Evolutionary conservation across 37 sponge, comb jelly and placozoan genomes (phyloP), one percentile per base, ranked within the genome.

Genomic region (Geodia barretti): DNA sequence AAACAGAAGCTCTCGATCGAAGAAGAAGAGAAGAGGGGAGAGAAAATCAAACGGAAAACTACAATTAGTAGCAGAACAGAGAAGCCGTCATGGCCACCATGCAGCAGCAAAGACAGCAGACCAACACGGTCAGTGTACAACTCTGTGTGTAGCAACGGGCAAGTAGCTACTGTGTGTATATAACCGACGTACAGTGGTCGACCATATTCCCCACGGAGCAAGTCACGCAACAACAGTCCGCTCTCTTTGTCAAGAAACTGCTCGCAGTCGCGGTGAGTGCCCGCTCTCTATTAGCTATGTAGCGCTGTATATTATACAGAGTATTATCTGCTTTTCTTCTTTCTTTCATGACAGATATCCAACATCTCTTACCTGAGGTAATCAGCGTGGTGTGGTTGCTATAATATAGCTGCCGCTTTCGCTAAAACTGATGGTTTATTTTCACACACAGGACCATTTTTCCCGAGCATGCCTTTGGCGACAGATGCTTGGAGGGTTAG

Each of bases 161-260:
- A n/a, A n/a, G n/a, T n/a, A n/a, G n/a, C n/a, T n/a, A n/a, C n/a
- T n/a, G n/a, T n/a, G n/a, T n/a, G n/a, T n/a, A n/a, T n/a, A n/a
- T n/a, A n/a, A n/a, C n/a, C 54, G 7, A 7, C 54, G 0, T 63
- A 17, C 77, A 92, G 86, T 96, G 97, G 97, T 87, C 90, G 21
- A 77, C 84, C 33, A 92, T 96, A n/a, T 96, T 96, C 78, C 97
- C 97, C 14, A 77, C 79, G 14, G 87, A 92, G 69, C 93, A 92
- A 42, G 85, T 93, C n/a, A 93, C 92, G 11, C 82, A 85, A 68
- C 92, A 91, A 41, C 94, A 97, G 82, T 93, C 94, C n/a, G 92
- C 92, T 2, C 76, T 97, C n/a, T 97, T 97, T 79, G 97, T 97
- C 5, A 97, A 97, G 90, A 97, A 97, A 54, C 87, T 97, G 11